These are phyloP conservation scores for Paramacrobiotus metropolitanus DNA, from an alignment of 1,140 invertebrate genomes.

Conservation along the genomic window DNA sequence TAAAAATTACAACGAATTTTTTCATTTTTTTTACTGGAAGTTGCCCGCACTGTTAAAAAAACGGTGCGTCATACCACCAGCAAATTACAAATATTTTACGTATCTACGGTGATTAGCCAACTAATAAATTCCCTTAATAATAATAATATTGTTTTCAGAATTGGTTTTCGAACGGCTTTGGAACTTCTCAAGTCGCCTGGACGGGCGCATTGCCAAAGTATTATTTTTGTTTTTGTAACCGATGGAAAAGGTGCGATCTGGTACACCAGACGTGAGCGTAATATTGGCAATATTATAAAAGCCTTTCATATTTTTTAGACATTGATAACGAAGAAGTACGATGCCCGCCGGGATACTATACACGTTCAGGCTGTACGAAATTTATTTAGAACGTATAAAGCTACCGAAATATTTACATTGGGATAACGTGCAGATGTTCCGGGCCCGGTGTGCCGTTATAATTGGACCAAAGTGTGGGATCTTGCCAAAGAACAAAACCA, in stretches of 20 bases:
- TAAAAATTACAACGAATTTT: too few relatives aligned
- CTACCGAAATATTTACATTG: neutral
- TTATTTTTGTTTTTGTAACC: slow-evolving; percentile 25
- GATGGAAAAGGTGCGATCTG: slow-evolving; percentile 22
- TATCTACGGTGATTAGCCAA: too few relatives aligned
- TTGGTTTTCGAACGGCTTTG: slow-evolving; percentile 23
- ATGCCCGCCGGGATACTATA: slow-evolving; percentile 27
- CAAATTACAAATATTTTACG: too few relatives aligned
- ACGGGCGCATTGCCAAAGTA: slow-evolving; percentile 23
- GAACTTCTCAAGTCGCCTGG: slow-evolving; percentile 20
- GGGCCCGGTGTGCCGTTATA: slow-evolving; percentile 26
- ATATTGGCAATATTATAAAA: neutral
- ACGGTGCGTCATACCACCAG: too few relatives aligned
- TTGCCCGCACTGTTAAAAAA: too few relatives aligned
- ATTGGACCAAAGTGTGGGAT: slow-evolving; percentile 25
- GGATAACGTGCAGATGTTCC: slow-evolving; percentile 20
- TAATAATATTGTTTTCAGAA: too few relatives aligned
- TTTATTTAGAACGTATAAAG: neutral
- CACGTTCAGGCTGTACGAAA: slow-evolving; percentile 20
- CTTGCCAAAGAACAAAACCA: slow-evolving; percentile 18
- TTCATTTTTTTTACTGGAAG: too few relatives aligned
- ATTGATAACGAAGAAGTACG: slow-evolving; percentile 25
- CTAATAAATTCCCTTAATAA: too few relatives aligned
- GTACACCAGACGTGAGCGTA: too few relatives aligned
- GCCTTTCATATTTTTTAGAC: neutral